Conservation (phyloP, 2,888 invertebrate genomes). For the Aleiodes leptofemur region DNA sequence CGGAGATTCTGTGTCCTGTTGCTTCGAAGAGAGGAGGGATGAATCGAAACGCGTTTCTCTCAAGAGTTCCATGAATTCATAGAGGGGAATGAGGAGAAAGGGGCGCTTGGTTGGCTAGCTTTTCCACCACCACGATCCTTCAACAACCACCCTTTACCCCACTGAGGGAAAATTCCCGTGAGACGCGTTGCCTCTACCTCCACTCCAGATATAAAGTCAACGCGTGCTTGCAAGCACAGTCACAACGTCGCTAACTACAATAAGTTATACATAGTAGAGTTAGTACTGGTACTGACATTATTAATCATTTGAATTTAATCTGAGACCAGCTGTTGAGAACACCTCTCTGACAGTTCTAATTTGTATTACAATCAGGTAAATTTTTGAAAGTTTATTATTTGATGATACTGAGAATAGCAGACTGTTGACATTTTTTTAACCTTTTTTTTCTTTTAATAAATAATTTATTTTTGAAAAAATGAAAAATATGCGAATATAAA, state of each 20-base stretch:
- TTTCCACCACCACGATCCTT: slow-evolving; percentile 44
- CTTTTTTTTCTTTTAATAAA: too few species aligned
- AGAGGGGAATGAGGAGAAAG: background rate
- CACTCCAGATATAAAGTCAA: slow-evolving; percentile 71
- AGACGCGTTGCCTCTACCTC: slow-evolving; percentile 53
- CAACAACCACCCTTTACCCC: slow-evolving; percentile 46
- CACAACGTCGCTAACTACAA: slow-evolving; percentile 64
- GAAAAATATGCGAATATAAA: too few species aligned
- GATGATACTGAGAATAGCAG: too few species aligned
- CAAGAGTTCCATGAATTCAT: background rate
- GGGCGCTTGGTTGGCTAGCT: slow-evolving; percentile 22
- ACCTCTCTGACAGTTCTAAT: too few species aligned
- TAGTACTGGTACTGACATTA: background rate
- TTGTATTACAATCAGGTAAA: too few species aligned
- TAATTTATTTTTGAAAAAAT: too few species aligned
- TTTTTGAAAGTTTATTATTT: too few species aligned
- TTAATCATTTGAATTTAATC: background rate
- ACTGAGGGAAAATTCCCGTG: slow-evolving; percentile 51
- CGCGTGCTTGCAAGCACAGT: slow-evolving; percentile 72
- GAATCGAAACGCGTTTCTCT: background rate
- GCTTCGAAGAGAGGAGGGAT: slow-evolving; percentile 31
- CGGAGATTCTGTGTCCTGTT: slow-evolving; percentile 36
- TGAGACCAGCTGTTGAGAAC: slow-evolving; percentile 16
- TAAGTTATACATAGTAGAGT: slow-evolving; percentile 8
- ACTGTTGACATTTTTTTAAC: too few species aligned